Base-by-base conservation (phyloP, 1,140 invertebrate species). In the Lucilia cuprina region DNA sequence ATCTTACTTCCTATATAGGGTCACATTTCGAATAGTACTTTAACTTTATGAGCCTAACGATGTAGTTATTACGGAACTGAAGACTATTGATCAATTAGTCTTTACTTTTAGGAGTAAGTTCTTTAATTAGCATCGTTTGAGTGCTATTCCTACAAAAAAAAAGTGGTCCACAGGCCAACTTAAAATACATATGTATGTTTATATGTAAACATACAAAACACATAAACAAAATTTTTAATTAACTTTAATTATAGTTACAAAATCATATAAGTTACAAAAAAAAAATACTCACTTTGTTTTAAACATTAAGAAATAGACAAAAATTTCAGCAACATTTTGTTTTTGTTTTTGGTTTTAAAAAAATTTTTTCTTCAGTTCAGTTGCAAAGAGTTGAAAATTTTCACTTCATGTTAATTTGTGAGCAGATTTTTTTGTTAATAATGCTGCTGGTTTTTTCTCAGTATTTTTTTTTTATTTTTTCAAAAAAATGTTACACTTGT, bases 381-480 rank as follows among this genome's bases (percentile, higher is more conserved):
- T 13, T 65, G 55, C 5, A n/a, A 30, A 30, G 25, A 30, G 55
- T 8, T 70, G 65, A 70, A 70, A 70, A 70, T 25, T 70, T 70
- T 70, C 65, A 70, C n/a, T 70, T 70, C 65, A 70, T 70, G 65
- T 70, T 70, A 19, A 70, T 21, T 70, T 70, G 50, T 55, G 49
- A 30, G 25, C 13, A 55, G 50, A 55, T 55, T 55, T 13, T 55
- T 55, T 55, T 55, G 50, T 55, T 8, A n/a, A n/a, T n/a, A n/a
- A n/a, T n/a, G n/a, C n/a, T n/a, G n/a, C n/a, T n/a, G n/a, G n/a
- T n/a, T n/a, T n/a, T n/a, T n/a, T n/a, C n/a, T 55, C 25, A 30
- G 25, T n/a, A 30, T 30, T 30, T 30, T 30, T 30, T 30, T 1
- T 30, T n/a, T n/a, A n/a, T n/a, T n/a, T n/a, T n/a, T n/a, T n/a